Base-by-base conservation (phyloP, 2,113 vertebrate genomes). In the Cololabis saira region DNA sequence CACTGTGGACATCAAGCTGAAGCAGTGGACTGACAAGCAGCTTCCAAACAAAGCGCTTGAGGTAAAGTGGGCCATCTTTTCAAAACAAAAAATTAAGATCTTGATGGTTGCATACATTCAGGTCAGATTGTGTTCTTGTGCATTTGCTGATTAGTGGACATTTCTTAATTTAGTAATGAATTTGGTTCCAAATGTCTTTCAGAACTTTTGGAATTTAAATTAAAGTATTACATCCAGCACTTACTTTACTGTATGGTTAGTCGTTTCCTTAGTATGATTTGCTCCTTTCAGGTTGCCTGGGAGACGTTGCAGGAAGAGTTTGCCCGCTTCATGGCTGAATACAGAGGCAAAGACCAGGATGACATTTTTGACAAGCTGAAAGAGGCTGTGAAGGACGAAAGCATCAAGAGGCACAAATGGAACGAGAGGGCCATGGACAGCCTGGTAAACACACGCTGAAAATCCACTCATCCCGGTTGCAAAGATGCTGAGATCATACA, bases 21-120 rank as follows among this genome's bases (percentile, higher is more conserved):
- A 98, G 85, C 98, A 99, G 86, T 99, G 98, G 98, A 98, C 98
- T 1, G 98, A 99, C 91, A 99, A 99, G 77, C 98, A 99, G 58
- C 93, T 99, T 73, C 98, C 98, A 50, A 94, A 96, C 90, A 99
- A 98, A 92, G 97, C 98, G 13, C 93, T 99, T 51, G 97, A 99
- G 96, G 98, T 99, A 78, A 84, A 14, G 14, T 37, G 33, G 33
- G 10, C 33, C 10, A 7, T 18, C 17, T 47, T 45, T 45, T 47
- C 10, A 47, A 18, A 45, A 19, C 4, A 18, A 17, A 12, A 0
- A 30, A 53, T 27, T n/a, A 30, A 37, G 30, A 16, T 40, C 2
- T 13, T 18, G 17, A 15, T 42, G 17, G 17, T 4, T 51, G 10
- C 27, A 54, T 1, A 27, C 21, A 14, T 2, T 43, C 19, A n/a